A percentile compares a stretch with the other conserved stretches of the same genome.
Conservation (phyloP, 2,797 vertebrate genomes). For the Trachops cirrhosus region DNA sequence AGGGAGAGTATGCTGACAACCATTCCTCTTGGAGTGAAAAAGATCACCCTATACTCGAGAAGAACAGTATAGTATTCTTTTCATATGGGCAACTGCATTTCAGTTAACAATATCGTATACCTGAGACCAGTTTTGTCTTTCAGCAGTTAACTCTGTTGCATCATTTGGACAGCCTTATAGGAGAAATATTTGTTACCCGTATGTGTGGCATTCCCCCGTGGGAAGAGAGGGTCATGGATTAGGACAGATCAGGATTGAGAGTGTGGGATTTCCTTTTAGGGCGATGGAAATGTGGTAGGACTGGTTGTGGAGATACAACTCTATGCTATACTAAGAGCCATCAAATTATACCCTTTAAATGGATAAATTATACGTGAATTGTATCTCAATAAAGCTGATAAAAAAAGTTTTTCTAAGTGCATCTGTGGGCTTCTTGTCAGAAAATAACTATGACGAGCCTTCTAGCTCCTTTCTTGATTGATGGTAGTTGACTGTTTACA, state of each 20-base stretch:
- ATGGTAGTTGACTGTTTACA: slow-evolving; percentile 5
- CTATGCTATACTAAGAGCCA: not conserved
- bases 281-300: not conserved
- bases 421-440: not conserved
- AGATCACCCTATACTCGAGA: not conserved
- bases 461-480: not conserved
- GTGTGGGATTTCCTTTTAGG: not conserved
- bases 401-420: not conserved
- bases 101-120: not conserved
- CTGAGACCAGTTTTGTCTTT: not conserved
- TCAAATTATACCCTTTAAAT: not conserved
- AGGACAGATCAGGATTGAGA: not conserved
- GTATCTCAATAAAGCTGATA: not conserved
- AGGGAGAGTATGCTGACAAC: not conserved
- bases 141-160: not conserved
- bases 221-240: not conserved
- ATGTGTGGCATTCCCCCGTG: not conserved
- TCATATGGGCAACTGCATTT: not conserved
- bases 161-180: not conserved
- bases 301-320: not conserved
- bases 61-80: not conserved
- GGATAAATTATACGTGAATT: not conserved
- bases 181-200: not conserved
- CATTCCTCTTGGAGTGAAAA: not conserved
- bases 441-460: not conserved